Base-by-base conservation (phyloP, 2,113 vertebrate species). In the Ammodramus savannarum region DNA sequence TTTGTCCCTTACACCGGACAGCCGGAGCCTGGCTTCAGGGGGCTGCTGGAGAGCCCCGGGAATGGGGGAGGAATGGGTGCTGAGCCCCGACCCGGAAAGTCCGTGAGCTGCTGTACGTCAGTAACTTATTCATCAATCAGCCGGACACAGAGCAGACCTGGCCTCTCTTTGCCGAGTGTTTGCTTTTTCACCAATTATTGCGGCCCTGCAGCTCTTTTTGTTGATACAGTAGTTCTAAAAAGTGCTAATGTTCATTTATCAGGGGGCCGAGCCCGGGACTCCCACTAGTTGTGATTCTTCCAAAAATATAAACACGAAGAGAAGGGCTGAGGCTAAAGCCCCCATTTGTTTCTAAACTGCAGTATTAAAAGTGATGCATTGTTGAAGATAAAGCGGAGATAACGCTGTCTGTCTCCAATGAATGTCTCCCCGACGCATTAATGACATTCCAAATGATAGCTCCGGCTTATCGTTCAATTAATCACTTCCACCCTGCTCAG, bases 371-470 rank as follows among this genome's bases (percentile, higher is more conserved):
- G 98, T 95, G 97, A 98, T 97, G 97, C 97, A 97, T 97, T 98
- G 98, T 98, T 98, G 98, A 96, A 99, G 99, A 99, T 99, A 99
- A 99, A 99, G 99, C 98, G 97, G 98, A 98, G 99, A 99, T 99
- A 99, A 99, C 98, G 98, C 98, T 98, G 99, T 98, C 98, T 99
- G 99, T 99, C 99, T 99, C 98, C 98, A 97, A 96, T 93, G 97
- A 95, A 97, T 98, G 99, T 99, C 99, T 99, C 99, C 97, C 91
- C 98, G 98, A 97, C 97, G 98, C 99, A 99, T 99, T 99, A 99
- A 99, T 98, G 98, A 98, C 98, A 97, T 98, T 98, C 98, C 98
- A 98, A 98, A 98, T 98, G 98, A 98, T 98, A 98, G 97, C 97
- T 97, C 91, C 92, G 95, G 97, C 97, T 98, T 98, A 97, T 98